These are phyloP conservation scores for Tetranychus truncatus DNA, from an alignment of 2,888 invertebrate genomes.

Conservation along the genomic window DNA sequence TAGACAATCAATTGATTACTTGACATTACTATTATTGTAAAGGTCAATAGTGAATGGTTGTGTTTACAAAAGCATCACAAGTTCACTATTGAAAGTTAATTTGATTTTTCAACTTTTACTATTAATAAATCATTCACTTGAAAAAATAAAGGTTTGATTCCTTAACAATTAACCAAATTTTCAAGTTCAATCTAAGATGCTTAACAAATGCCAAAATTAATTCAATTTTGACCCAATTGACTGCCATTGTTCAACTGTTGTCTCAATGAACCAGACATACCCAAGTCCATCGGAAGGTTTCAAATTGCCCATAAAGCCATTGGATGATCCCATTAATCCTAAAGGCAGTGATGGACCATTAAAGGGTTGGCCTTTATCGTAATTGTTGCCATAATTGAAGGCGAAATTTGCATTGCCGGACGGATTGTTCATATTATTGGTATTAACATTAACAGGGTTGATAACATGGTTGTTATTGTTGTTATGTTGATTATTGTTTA, in stretches of 20 bases:
- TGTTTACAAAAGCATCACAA: too few relatives aligned
- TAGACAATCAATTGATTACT: background rate
- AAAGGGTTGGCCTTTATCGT: background rate
- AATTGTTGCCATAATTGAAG: background rate
- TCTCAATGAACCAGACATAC: background rate
- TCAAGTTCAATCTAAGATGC: background rate
- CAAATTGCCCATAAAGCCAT: background rate
- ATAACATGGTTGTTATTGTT: background rate
- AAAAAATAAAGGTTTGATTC: too few relatives aligned
- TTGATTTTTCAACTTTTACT: too few relatives aligned
- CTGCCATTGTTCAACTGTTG: too few relatives aligned
- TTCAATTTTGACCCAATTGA: too few relatives aligned
- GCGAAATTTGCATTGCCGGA: too few relatives aligned
- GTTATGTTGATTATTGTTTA: background rate
- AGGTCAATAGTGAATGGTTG: too few relatives aligned
- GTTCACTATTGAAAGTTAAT: too few relatives aligned
- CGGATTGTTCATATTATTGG: background rate
- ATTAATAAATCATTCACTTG: too few relatives aligned
- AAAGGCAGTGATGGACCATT: background rate
- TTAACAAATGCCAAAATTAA: too few relatives aligned
- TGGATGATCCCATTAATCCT: background rate
- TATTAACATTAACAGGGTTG: background rate
- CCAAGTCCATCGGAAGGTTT: background rate
- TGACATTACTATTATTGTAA: background rate
- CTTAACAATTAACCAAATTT: background rate